Conservation (phyloP, 1,140 invertebrate species). For the Camponotus vicinus region DNA sequence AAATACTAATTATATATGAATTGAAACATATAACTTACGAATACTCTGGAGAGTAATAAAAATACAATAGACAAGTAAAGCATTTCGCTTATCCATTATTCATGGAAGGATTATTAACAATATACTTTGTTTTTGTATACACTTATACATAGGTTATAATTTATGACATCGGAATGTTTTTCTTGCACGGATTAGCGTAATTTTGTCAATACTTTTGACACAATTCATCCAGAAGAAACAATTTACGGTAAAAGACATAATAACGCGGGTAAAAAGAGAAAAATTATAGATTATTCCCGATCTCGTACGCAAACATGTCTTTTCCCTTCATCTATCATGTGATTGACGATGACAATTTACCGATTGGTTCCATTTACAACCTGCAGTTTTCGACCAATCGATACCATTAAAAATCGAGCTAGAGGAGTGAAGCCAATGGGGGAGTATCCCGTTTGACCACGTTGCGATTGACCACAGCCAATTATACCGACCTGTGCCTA, state of each 20-base stretch:
- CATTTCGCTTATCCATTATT: conserved; percentile 57
- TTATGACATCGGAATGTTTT: too few species aligned
- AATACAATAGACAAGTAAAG: conserved; percentile 57
- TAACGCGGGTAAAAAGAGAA: neutral
- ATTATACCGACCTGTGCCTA: too few species aligned
- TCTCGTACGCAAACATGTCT: neutral
- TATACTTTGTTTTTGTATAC: neutral
- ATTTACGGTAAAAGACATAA: neutral
- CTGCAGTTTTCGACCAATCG: too few species aligned
- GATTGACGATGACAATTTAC: neutral
- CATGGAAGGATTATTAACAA: neutral
- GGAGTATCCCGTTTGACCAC: too few species aligned
- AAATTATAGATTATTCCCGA: neutral
- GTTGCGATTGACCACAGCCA: too few species aligned
- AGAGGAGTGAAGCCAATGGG: too few species aligned
- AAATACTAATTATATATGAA: neutral
- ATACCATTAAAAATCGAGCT: too few species aligned
- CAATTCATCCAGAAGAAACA: neutral
- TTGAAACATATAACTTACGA: conserved; percentile 61
- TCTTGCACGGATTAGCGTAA: neutral
- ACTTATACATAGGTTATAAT: conserved; percentile 8
- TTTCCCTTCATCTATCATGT: neutral
- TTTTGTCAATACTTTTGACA: neutral
- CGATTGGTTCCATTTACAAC: neutral
- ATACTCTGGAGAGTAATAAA: conserved; percentile 36